phyloP scores from a whole-genome alignment of 2,113 vertebrate genomes.

The Nasalis larvatus region DNA sequence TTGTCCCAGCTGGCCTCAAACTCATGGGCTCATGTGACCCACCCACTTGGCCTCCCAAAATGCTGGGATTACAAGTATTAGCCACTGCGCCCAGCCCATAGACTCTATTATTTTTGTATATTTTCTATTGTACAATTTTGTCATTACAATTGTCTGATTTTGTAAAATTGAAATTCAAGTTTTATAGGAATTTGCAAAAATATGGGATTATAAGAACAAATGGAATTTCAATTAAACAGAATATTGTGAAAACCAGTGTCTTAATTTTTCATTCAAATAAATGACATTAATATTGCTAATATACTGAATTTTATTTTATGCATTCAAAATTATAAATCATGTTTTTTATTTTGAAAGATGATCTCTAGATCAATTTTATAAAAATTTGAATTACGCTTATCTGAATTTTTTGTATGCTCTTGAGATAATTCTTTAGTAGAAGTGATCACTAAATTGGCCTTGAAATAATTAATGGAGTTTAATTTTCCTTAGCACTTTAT shows the following conservation, averaged over 20 bases:
- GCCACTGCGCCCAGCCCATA: fast-evolving
- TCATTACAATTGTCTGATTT: neutral
- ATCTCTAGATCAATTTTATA: neutral
- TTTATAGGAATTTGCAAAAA: neutral
- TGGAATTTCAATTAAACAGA: neutral
- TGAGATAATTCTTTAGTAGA: conserved; percentile 7
- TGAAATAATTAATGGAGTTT: conserved; percentile 61
- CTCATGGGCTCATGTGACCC: too few species aligned
- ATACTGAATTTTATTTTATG: neutral
- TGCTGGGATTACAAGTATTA: too few species aligned
- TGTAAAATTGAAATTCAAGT: neutral
- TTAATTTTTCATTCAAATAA: neutral
- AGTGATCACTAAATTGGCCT: conserved; percentile 6
- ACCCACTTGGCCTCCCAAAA: too few species aligned
- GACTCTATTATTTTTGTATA: neutral
- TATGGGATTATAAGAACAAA: neutral
- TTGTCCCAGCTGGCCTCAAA: too few species aligned
- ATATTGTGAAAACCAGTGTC: neutral
- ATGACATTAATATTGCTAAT: neutral
- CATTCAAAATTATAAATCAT: neutral
- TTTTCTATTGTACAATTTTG: neutral
- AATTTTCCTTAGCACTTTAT: conserved; percentile 62
- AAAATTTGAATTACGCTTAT: neutral
- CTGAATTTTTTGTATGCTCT: conserved; percentile 24
- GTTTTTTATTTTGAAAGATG: neutral